Base-by-base conservation (phyloP, 2,797 vertebrate species). In the Poeciliopsis presidionis region DNA sequence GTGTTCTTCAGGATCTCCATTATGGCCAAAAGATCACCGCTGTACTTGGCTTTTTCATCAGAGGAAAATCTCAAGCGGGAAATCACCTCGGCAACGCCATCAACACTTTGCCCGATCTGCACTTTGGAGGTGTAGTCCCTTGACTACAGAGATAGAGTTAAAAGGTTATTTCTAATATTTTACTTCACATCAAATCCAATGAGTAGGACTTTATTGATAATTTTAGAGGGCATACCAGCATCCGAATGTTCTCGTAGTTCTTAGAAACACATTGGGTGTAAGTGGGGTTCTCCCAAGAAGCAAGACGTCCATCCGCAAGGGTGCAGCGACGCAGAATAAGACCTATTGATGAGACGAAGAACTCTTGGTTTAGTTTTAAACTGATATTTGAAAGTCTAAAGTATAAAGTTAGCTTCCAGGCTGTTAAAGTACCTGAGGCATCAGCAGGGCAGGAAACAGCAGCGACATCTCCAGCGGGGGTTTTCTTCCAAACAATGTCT, bases 221-320 rank as follows among this genome's bases (percentile, higher is more conserved):
- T 79, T 78, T 72, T 41, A 18, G 76, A n/a, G 74, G 74, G 61
- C 96, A 95, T 91, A 99, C 98, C 98, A 98, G 96, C 88, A 93
- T 96, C 90, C 98, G 97, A 90, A 99, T 97, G 90, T 97, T 97
- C 79, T 97, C 95, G 82, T 98, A 99, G 95, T 97, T 97, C 28
- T 97, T 98, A 89, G 98, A 99, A 88, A 99, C 92, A 59, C 98
- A 99, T 87, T 98, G 97, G 91, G 97, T 94, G 83, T 99, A 96
- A 25, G 96, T 97, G n/a, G 98, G 98, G 28, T 90, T 95, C 75
- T 98, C 97, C 98, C 98, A 99, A 79, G 96, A 98, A 36, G 98
- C 98, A 0, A 98, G 94, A 7, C 98, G 98, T 12, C 97, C 96
- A 72, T 98, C 98, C 11, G 98, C 98, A 75, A 99, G 94, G 79